A percentile compares a stretch with the other conserved stretches of the same genome.
Evolutionary conservation across 2,797 vertebrate species (phyloP).

Genomic region (Chelidonichthys spinosus): DNA sequence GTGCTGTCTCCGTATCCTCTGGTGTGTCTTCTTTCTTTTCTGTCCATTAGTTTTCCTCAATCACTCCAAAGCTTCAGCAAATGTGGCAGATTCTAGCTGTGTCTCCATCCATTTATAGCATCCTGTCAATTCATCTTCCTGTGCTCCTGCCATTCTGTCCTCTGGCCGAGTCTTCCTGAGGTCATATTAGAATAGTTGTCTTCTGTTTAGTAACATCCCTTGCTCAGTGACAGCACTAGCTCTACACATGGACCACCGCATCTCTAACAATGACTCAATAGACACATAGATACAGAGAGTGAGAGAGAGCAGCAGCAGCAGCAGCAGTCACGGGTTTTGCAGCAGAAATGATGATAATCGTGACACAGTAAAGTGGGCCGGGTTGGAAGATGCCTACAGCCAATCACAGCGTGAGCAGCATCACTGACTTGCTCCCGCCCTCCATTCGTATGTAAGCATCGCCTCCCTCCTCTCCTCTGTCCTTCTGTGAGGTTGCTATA

Average conservation of each 20-base stretch:
- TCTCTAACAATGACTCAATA: constrained; percentile 76
- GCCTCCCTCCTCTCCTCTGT: constrained; percentile 76
- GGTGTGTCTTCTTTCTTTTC: constrained; percentile 28
- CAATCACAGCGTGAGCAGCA: constrained; percentile 84
- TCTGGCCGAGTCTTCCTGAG: constrained; percentile 18
- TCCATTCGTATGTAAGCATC: constrained; percentile 73
- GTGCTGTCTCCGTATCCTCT: constrained; percentile 7
- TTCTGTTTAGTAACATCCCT: constrained; percentile 40
- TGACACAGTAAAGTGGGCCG: constrained; percentile 82
- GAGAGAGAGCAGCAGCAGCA: constrained; percentile 34
- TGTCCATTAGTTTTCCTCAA: constrained; percentile 34
- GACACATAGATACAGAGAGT: constrained; percentile 45
- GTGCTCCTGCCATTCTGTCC: constrained; percentile 24
- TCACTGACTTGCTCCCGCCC: constrained; percentile 69
- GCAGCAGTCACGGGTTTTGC: constrained; percentile 83
- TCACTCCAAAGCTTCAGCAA: constrained; percentile 48
- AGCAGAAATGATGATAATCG: constrained; percentile 79
- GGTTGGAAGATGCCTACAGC: constrained; percentile 72
- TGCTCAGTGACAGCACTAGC: constrained; percentile 31
- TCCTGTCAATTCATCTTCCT: constrained; percentile 41
- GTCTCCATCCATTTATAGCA: constrained; percentile 38
- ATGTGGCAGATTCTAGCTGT: constrained; percentile 13
- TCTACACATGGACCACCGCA: constrained; percentile 75
- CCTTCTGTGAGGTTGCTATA: constrained; percentile 91
- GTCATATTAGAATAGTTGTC: constrained; percentile 18